Conservation (phyloP, 2,797 vertebrate species). For the Tokudaia muenninki region DNA sequence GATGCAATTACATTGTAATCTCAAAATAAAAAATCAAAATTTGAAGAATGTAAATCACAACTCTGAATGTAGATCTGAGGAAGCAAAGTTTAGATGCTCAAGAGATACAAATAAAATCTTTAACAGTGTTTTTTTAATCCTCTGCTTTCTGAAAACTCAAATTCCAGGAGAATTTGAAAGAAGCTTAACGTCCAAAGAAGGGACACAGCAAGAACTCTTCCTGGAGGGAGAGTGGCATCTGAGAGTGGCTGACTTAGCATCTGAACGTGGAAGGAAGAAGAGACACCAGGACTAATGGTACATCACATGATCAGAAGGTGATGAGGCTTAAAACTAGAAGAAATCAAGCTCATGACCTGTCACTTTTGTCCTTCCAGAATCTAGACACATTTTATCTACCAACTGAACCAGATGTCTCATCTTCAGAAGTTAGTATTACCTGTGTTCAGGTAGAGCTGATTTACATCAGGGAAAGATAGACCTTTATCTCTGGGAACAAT, state of each 20-base stretch:
- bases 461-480: not conserved
- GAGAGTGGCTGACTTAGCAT: not conserved
- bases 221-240: not conserved
- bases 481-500: not conserved
- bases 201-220: not conserved
- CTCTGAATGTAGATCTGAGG: not conserved
- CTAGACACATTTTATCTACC: not conserved
- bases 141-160: not conserved
- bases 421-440: not conserved
- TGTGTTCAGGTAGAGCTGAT: not conserved
- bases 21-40: not conserved
- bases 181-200: not conserved
- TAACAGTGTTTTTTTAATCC: not conserved
- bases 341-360: not conserved
- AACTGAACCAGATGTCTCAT: not conserved
- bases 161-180: not conserved
- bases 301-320: not conserved
- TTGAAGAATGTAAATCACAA: not conserved
- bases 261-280: not conserved
- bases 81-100: not conserved
- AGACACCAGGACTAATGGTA: rapidly evolving
- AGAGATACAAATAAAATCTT: not conserved
- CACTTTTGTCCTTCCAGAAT: not conserved
- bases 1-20: not conserved
- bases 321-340: not conserved